Evolutionary conservation across 1,140 invertebrate genomes (phyloP), one percentile per base, ranked within the genome.

Genomic region (Leptonema lineaticorne): DNA sequence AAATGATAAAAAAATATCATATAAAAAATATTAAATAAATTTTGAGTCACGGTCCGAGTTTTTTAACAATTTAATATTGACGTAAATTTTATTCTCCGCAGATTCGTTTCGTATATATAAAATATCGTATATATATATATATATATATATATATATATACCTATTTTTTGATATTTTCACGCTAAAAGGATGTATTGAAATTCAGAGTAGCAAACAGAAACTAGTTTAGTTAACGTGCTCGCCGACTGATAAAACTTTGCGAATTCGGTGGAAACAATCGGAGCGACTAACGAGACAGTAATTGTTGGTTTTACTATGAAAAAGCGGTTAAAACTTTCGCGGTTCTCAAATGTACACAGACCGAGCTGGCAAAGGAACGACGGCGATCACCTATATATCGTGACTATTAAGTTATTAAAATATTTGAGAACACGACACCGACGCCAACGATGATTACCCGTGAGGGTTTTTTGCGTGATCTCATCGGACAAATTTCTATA

Each of bases 361-460:
- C 27, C 50, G 24, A 24, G 50, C 9, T 53, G 22, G 50, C 11
- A 53, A 53, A 41, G 27, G 50, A 24, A 45, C 16, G 14, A 27
- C 33, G 33, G 41, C 22, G 46, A 50, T 50, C 18, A 8, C 2
- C 62, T 50, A n/a, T n/a, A n/a, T n/a, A 67, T 72, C 70, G 70
- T 72, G 70, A 72, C 70, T 69, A 72, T 72, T 72, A 72, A 72
- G 70, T 72, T 72, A 72, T 72, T 72, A 72, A 69, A 72, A 71
- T 58, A 67, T 68, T 68, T 64, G 46, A 33, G 9, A 37, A 62
- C 33, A 33, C 33, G 16, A 18, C n/a, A 22, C n/a, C n/a, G 26
- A 16, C 2, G 2, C 9, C 11, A 41, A 16, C 9, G 37, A 41
- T 14, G 2, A 41, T 41, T 41, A 41, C 9, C 9, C 1, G 22